Evolutionary conservation across 2,797 vertebrate species (phyloP), one percentile per base, ranked within the genome.

Genomic region (Peromyscus nudipes): DNA sequence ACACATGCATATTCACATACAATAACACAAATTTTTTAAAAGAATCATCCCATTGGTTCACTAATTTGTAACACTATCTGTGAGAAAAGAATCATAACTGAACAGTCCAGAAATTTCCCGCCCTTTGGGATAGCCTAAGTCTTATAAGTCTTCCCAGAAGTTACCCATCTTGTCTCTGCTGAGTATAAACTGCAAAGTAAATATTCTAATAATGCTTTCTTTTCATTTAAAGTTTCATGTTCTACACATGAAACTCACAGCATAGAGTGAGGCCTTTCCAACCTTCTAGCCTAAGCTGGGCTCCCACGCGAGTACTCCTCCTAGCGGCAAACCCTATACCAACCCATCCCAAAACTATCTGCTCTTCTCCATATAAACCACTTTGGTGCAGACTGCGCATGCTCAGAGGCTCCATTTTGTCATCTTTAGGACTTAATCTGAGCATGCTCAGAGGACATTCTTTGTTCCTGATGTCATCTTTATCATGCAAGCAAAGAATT

Each of bases 221-320:
- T 49, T 86, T 29, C 19, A 25, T 16, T 46, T 46, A 4, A 49
- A 60, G 6, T 2, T n/a, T 27, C 34, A 14, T 2, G 4, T 49
- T 49, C 29, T 4, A 0, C 0, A n/a, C 37, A 1, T 0, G 46
- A 21, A 7, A 1, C 31, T 60, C 19, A 1, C 5, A 27, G 46
- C 37, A 64, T 7, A 7, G 1, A 85, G 0, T 27, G 23, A 62
- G 6, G 3, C 21, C 13, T 75, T 34, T 4, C 23, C 8, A 16
- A 4, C 29, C 11, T 12, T 0, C 1, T 31, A 10, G 25, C 37
- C 71, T 10, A 7, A 17, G 4, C 46, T 3, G 6, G 27, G 40
- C 46, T 93, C 43, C 40, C 5, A 4, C 11, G 27, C 0, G 31
- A 37, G 14, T 29, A 4, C 1, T 13, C 23, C 21, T 76, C 23